phyloP scores from a whole-genome alignment of 2,888 invertebrate species.

The Tupiocoris notatus region DNA sequence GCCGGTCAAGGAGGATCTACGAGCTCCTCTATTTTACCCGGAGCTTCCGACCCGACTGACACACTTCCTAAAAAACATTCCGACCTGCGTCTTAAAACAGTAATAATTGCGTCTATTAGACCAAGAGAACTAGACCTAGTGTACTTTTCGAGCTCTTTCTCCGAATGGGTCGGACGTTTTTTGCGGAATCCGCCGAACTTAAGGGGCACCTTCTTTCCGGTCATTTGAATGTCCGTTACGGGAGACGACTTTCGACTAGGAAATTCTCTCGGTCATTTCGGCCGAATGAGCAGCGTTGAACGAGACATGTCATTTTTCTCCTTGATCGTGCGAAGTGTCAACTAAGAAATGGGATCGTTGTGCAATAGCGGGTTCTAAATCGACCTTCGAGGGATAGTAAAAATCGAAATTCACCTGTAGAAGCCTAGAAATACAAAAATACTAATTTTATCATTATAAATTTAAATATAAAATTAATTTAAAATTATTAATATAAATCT shows the following conservation, averaged over 20 bases:
- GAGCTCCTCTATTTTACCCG: neutral
- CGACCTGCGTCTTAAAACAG: constrained; percentile 3
- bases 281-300: neutral
- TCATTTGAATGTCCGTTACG: neutral
- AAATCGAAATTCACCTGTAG: too few relatives aligned
- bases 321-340: neutral
- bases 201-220: neutral
- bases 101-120: constrained; percentile 38
- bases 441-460: too few relatives aligned
- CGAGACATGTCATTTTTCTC: neutral
- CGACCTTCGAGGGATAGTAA: too few relatives aligned
- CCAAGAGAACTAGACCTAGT: constrained; percentile 13
- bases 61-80: neutral
- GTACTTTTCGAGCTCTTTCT: neutral
- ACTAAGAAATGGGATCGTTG: too few relatives aligned
- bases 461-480: too few relatives aligned
- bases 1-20: too few relatives aligned
- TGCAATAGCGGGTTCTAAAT: too few relatives aligned
- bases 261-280: neutral
- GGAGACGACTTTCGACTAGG: neutral
- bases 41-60: neutral
- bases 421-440: too few relatives aligned
- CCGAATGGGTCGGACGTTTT: neutral
- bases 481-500: too few relatives aligned
- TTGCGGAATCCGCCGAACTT: neutral